Base-by-base conservation (phyloP, 2,797 vertebrate genomes). In the Serranus cabrilla region DNA sequence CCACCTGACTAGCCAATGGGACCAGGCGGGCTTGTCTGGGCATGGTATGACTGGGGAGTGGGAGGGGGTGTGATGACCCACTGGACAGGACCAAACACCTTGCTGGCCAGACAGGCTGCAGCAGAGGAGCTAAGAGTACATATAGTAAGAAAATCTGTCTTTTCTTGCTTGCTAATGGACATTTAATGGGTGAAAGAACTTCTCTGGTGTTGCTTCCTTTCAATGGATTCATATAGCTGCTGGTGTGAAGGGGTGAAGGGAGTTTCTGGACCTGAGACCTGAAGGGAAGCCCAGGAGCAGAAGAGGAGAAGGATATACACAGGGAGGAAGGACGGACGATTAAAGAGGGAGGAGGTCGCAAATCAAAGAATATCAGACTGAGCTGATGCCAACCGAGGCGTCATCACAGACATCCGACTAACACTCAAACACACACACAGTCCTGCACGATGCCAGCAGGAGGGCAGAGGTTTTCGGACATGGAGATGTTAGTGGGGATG, bases 1-100 rank as follows among this genome's bases (percentile, higher is more conserved):
- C 85, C 86, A 87, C 85, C 90, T 86, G 89, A 90, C 80, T 75
- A 72, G 81, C 90, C 92, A 93, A 91, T 91, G 74, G 79, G 76
- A 90, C 80, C 88, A 85, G 86, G 78, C 78, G 11, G 63, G 69
- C 77, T 86, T 51, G 80, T 87, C 77, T 78, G 40, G 80, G 76
- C 49, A 54, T 77, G 79, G 81, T 71, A 59, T 73, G 81, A 87
- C 66, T 25, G 34, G 68, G 76, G 67, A 74, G 55, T 42, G 64
- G 57, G 70, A 57, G 70, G 78, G 74, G 54, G 74, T 54, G 56
- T 57, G 61, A 68, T 76, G 81, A 81, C 59, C 20, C 42, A 56
- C 67, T 54, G 79, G 81, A 78, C 79, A 75, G 78, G 66, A 83
- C 86, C 77, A 78, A 87, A 87, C 74, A 65, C 76, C 74, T 78